Evolutionary conservation across 1,140 invertebrate genomes (phyloP).

Genomic region (Drosophila neocordata): DNA sequence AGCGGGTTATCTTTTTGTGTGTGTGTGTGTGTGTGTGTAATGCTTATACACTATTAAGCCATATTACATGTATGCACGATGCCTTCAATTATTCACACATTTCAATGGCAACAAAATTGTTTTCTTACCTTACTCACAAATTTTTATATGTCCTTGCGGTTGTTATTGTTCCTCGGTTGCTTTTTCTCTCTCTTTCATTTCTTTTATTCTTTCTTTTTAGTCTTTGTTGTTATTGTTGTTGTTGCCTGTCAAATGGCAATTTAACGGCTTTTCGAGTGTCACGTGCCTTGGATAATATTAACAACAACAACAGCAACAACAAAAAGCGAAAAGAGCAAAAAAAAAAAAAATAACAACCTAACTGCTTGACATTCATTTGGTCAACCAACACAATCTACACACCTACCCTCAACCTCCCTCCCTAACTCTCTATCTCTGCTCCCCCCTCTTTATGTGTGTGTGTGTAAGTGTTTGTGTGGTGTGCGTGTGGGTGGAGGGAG

Average conservation of each 20-base stretch:
- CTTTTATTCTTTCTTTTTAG: constrained; percentile 4
- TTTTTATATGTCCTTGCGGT: constrained; percentile 33
- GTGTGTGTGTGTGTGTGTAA: not conserved
- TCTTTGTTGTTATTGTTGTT: constrained; percentile 24
- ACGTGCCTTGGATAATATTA: constrained; percentile 55
- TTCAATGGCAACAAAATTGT: constrained; percentile 59
- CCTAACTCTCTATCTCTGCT: too few species aligned
- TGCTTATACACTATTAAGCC: constrained; percentile 9
- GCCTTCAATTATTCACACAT: constrained; percentile 55
- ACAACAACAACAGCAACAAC: constrained; percentile 10
- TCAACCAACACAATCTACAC: constrained; percentile 43
- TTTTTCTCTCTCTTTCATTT: too few species aligned
- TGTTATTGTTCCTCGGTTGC: constrained; percentile 16
- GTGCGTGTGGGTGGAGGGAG: not conserved
- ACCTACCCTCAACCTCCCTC: not conserved
- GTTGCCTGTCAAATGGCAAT: constrained; percentile 68
- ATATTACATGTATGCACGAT: constrained; percentile 17
- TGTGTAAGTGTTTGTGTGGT: not conserved
- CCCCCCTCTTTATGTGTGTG: not conserved
- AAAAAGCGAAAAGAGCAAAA: constrained; percentile 4
- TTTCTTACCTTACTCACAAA: constrained; percentile 36
- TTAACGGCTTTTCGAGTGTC: constrained; percentile 53
- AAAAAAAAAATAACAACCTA: constrained; percentile 44
- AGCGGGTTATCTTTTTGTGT: too few species aligned
- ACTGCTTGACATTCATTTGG: constrained; percentile 77